Evolutionary conservation across 2,113 vertebrate species (phyloP), one percentile per base, ranked within the genome.

Genomic region (Lampris incognitus): DNA sequence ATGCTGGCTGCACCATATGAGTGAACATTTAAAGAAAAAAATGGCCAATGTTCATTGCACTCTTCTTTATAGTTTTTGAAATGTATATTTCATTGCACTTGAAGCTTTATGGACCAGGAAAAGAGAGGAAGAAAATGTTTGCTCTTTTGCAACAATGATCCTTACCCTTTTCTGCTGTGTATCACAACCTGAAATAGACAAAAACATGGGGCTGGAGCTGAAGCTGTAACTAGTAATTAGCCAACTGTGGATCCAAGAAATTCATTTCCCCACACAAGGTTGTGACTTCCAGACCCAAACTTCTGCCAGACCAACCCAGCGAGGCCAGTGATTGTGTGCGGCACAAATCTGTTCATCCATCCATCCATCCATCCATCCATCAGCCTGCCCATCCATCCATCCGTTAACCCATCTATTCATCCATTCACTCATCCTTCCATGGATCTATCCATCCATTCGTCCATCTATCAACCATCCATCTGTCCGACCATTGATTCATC

Each of bases 211-310:
- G 69, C 62, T 72, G 68, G 71, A 86, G 79, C 62, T 76, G 55
- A 50, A 81, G 71, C 64, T 65, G 66, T 72, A 91, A 89, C 87
- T 70, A 85, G 82, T 84, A 90, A 90, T 92, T 91, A 91, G 66
- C 70, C 6, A 73, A 81, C 84, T 79, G 84, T 66, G 73, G 76
- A 78, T 86, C 66, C 57, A 51, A 83, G 74, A 91, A 88, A 83
- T 85, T 77, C 46, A 73, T 66, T 73, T 90, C 83, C 58, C 80
- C 85, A 80, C 57, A 87, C 84, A 79, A 48, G 48, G 69, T 72
- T 65, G 76, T 13, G 50, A 79, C 38, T 52, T 9, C 9, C 4
- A 52, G 69, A 71, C 69, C 64, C 65, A 84, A 65, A 63, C 38
- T 69, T 59, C 56, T 10, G 74, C n/a, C 64, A 82, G 44, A 9